Evolutionary conservation across 2,113 vertebrate species (phyloP).

Genomic region (Rhadina sibilatrix): DNA sequence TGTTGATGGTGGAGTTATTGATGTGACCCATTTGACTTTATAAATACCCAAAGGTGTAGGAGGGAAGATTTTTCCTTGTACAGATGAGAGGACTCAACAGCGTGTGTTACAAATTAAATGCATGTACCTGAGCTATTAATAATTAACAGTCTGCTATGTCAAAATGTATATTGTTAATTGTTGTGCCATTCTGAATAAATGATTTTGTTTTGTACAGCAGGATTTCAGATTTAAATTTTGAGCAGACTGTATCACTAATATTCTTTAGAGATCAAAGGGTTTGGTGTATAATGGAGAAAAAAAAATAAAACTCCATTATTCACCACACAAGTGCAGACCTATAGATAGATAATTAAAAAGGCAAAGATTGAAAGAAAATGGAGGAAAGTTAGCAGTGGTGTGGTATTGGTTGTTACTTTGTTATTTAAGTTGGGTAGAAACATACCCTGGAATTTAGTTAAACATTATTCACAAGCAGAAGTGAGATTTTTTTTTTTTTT

Average conservation of each 20-base stretch:
- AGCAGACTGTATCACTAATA: not conserved
- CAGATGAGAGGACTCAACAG: constrained; percentile 33
- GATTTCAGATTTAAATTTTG: constrained; percentile 23
- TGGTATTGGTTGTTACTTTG: not conserved
- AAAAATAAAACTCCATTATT: not conserved
- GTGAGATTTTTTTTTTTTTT: not conserved
- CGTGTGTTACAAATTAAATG: constrained; percentile 61
- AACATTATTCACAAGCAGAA: not conserved
- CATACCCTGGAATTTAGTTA: not conserved
- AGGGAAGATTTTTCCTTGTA: constrained; percentile 36
- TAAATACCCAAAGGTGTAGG: constrained; percentile 52
- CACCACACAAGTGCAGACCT: not conserved
- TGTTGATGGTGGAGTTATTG: constrained; percentile 62
- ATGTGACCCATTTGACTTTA: constrained; percentile 33
- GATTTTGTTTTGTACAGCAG: constrained; percentile 9
- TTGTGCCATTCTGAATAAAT: constrained; percentile 59
- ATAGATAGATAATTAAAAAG: not conserved
- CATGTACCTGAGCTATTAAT: constrained; percentile 57
- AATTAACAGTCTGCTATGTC: constrained; percentile 63
- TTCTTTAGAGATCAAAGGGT: constrained; percentile 39
- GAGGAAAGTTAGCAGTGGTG: not conserved
- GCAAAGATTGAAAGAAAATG: not conserved
- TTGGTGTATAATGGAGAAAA: not conserved
- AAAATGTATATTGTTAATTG: constrained; percentile 69
- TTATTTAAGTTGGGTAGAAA: not conserved